A percentile compares a stretch with the other conserved stretches of the same genome.
Evolutionary conservation across 2,797 vertebrate genomes (phyloP).

Genomic region (Spheniscus humboldti): DNA sequence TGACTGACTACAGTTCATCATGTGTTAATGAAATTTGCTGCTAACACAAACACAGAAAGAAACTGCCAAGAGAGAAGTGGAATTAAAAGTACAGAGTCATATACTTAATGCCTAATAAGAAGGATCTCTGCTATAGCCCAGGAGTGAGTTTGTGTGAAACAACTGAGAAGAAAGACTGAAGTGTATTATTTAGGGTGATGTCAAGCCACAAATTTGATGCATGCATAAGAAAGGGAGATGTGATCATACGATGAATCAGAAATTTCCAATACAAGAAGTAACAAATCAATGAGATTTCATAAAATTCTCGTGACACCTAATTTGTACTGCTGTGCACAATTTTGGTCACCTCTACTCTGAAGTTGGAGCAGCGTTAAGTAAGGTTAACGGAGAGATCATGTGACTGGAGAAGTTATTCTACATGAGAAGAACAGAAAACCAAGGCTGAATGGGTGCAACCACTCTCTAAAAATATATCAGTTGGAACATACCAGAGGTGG

Average conservation of each 20-base stretch:
- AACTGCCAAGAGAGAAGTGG: background rate
- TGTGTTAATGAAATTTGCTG: background rate
- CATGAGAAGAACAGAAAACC: background rate
- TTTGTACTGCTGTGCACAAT: background rate
- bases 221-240: background rate
- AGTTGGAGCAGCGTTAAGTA: background rate
- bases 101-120: background rate
- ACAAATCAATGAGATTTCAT: background rate
- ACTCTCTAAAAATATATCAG: background rate
- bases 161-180: background rate
- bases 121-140: background rate
- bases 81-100: background rate
- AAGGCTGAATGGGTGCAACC: background rate
- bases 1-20: background rate
- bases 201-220: background rate
- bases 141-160: background rate
- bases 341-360: background rate
- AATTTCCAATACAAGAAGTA: background rate
- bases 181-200: background rate
- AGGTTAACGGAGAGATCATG: background rate
- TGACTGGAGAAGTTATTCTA: background rate
- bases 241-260: background rate
- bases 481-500: background rate
- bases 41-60: background rate
- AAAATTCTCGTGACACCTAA: background rate